These are phyloP conservation scores for Chloropsis cyanopogon DNA, from an alignment of 2,113 vertebrate genomes.

Conservation along the genomic window DNA sequence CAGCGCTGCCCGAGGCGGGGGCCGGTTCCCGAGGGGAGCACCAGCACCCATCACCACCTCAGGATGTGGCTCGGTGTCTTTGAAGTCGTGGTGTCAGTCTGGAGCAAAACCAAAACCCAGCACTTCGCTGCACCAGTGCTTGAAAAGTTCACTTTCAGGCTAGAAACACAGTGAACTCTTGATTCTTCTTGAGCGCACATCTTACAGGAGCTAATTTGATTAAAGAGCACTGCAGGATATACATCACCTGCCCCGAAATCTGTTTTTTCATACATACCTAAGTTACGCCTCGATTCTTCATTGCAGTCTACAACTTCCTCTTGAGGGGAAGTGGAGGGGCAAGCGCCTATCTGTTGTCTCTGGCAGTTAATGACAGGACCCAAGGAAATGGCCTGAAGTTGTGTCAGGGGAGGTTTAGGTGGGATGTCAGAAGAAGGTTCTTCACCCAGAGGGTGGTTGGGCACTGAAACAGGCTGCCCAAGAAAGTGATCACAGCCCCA, in stretches of 20 bases:
- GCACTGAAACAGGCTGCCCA: not conserved
- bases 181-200: not conserved
- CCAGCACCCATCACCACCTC: not conserved
- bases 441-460: not conserved
- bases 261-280: not conserved
- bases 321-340: too few species aligned
- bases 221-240: not conserved
- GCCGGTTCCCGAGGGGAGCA: not conserved
- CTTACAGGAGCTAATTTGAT: not conserved
- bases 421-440: not conserved
- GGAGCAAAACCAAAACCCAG: not conserved
- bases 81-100: not conserved
- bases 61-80: not conserved
- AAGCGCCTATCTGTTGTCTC: not conserved
- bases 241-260: not conserved
- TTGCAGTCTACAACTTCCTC: not conserved
- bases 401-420: not conserved
- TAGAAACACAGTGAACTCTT: not conserved
- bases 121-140: accelerated
- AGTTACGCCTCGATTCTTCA: not conserved
- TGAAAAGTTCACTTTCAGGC: not conserved
- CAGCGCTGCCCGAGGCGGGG: not conserved
- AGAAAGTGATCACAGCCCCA: not conserved
- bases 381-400: not conserved
- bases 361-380: not conserved